A percentile compares a stretch with the other conserved stretches of the same genome.
These are phyloP conservation scores for Drosophila pullipes DNA, from an alignment of 2,888 invertebrate genomes.

Conservation along the genomic window DNA sequence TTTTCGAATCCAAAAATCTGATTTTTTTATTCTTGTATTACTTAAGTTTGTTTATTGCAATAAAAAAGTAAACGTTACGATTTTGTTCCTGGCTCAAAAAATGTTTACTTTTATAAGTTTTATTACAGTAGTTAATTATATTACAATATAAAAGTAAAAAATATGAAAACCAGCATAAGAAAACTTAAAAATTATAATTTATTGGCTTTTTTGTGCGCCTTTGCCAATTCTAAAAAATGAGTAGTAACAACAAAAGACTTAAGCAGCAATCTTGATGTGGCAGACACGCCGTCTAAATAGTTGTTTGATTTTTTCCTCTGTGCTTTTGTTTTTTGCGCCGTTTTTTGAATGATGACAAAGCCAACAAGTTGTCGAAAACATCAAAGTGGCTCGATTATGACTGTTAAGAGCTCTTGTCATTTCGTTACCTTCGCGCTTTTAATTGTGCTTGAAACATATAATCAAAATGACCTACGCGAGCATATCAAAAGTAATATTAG, in stretches of 20 bases:
- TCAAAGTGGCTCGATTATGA: slow-evolving; percentile 67
- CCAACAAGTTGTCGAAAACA: slow-evolving; percentile 68
- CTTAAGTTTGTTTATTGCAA: background rate
- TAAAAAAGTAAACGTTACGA: background rate
- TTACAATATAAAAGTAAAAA: slow-evolving; percentile 23
- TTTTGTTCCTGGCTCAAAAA: background rate
- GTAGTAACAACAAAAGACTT: slow-evolving; percentile 49
- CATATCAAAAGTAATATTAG: slow-evolving; percentile 33
- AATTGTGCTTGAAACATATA: slow-evolving; percentile 62
- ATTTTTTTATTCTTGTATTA: too few relatives aligned
- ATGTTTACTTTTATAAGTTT: background rate
- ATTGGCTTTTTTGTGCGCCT: slow-evolving; percentile 23
- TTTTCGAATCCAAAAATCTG: background rate
- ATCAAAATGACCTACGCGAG: slow-evolving; percentile 55
- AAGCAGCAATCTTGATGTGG: slow-evolving; percentile 55
- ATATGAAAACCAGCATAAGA: slow-evolving; percentile 21
- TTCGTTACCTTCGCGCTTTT: slow-evolving; percentile 67
- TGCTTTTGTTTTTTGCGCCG: slow-evolving; percentile 15
- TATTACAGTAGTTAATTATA: background rate
- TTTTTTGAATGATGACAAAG: slow-evolving; percentile 46
- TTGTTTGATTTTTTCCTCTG: slow-evolving; percentile 1
- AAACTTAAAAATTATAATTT: slow-evolving; percentile 31
- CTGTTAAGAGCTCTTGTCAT: slow-evolving; percentile 72
- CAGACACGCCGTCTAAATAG: slow-evolving; percentile 14
- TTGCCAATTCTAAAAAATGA: slow-evolving; percentile 28